Base-by-base conservation (phyloP, 2,113 vertebrate species). In the Dipodomys spectabilis region DNA sequence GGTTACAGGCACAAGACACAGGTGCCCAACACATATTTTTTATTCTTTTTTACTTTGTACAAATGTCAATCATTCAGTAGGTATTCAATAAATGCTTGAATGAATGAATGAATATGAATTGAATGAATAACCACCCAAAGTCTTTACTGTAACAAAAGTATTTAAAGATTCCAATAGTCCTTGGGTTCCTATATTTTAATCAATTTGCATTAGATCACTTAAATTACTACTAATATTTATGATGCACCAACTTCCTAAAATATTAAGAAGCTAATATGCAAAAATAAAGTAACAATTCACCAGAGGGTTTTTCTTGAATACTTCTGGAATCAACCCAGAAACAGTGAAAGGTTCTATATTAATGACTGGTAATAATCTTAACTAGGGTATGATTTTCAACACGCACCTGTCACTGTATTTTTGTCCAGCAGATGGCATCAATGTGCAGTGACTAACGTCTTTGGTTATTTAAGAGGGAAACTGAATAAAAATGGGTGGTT, bases 401-500 rank as follows among this genome's bases (percentile, higher is more conserved):
- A 64, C 25, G 10, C 3, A 19, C n/a, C 60, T 74, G 91, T 90
- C 77, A 45, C 86, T 91, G 92, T 65, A 20, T 5, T 83, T 91
- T 83, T 23, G 6, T 84, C 94, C 96, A 96, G 91, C 91, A 96
- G 97, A 87, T 95, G 97, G 96, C 93, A 81, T 0, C 44, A 39
- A 85, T 4, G 81, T 0, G 19, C 93, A 69, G 80, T 49, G 62
- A 7, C 23, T 35, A 73, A 83, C 23, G 23, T 83, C 45, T 20
- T 11, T 22, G 62, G 0, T 49, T n/a, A 64, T n/a, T 73, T 39
- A 28, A 78, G n/a, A 81, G 23, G n/a, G 44, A 90, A 88, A 90
- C 4, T 7, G 68, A 86, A 94, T 23, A 75, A 65, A 27, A 53
- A 86, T n/a, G 19, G 20, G 60, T 64, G 9, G 45, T 4, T 64